A percentile compares a stretch with the other conserved stretches of the same genome.
Evolutionary conservation across 1,140 invertebrate species (phyloP).

Genomic region (Helicorthomorpha holstii): DNA sequence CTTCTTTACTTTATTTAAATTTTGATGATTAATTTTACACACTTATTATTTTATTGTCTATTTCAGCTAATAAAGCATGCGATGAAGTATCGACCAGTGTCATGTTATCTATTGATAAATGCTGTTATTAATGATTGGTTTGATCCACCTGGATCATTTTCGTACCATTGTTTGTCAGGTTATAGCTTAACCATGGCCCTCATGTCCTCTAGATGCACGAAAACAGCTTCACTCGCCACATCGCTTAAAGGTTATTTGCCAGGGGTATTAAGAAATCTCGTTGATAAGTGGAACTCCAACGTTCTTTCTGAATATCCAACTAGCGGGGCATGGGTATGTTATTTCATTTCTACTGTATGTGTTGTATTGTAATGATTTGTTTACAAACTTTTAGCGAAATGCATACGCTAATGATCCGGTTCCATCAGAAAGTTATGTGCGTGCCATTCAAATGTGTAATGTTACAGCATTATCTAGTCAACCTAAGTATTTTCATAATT

Average conservation of each 20-base stretch:
- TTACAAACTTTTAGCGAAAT: constrained; percentile 33
- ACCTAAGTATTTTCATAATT: constrained; percentile 40
- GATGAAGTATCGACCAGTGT: no score
- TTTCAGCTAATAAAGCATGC: no score
- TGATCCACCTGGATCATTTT: constrained; percentile 21
- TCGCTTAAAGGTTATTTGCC: constrained; percentile 23
- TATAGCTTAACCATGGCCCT: constrained; percentile 37
- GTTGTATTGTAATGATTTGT: no score
- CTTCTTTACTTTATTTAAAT: no score
- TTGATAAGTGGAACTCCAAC: constrained; percentile 45
- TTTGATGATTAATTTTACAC: no score
- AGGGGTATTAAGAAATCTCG: constrained; percentile 21
- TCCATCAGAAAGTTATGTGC: constrained; percentile 60
- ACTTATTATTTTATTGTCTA: no score
- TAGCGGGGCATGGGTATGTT: constrained; percentile 25
- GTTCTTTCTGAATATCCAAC: constrained; percentile 31
- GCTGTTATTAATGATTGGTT: no score
- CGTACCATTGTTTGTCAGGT: constrained; percentile 21
- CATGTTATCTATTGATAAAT: no score
- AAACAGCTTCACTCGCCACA: constrained; percentile 31
- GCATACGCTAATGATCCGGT: constrained; percentile 59
- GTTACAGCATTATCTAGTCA: constrained; percentile 37
- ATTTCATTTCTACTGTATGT: no score
- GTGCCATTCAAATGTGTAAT: constrained; percentile 30
- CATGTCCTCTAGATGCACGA: constrained; percentile 33